Base-by-base conservation (phyloP, 1,140 invertebrate genomes). In the Drosophila grimshawi region DNA sequence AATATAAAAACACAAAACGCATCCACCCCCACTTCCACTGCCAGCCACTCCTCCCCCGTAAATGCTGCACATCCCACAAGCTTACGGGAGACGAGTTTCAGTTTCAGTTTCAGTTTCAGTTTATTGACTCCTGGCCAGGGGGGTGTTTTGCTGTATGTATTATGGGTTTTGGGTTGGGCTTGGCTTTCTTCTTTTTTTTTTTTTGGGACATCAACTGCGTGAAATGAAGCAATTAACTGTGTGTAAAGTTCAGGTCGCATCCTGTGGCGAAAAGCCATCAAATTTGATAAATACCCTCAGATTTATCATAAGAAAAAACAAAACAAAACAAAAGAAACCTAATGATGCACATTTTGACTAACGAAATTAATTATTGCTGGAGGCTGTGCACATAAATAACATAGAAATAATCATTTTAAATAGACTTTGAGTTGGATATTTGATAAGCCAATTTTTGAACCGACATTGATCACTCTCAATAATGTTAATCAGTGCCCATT, bases 151-250 rank as follows among this genome's bases (percentile, higher is more conserved):
- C 19, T 19, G 19, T 19, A 19, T 19, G 19, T 19, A 19, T 32
- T 49, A 11, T 39, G 59, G 45, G 30, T 29, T 71, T 64, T 73
- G 48, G 29, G 29, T 30, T 55, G 48, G 59, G 76, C 41, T 57
- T 80, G 77, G 81, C 77, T 75, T 78, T 81, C 71, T n/a, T 43
- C 1, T 10, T 2, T n/a, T n/a, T 68, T 77, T 80, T 65, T n/a
- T 68, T 77, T 80, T 65, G 71, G 55, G 41, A 56, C 78, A 74
- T 85, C 80, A 81, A 85, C 78, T 90, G 86, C 88, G 81, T 90
- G 81, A 90, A 91, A 91, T 90, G 74, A 85, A 91, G 88, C 79
- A 88, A 91, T 90, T 91, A 85, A 85, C 64, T 67, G 61, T 39
- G 19, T 64, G 67, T 72, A 71, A 55, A 57, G 68, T 65, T 52